A percentile compares a stretch with the other conserved stretches of the same genome.
phyloP scores from a whole-genome alignment of 2,888 invertebrate species.

The Polydrusus pterygomalis region DNA sequence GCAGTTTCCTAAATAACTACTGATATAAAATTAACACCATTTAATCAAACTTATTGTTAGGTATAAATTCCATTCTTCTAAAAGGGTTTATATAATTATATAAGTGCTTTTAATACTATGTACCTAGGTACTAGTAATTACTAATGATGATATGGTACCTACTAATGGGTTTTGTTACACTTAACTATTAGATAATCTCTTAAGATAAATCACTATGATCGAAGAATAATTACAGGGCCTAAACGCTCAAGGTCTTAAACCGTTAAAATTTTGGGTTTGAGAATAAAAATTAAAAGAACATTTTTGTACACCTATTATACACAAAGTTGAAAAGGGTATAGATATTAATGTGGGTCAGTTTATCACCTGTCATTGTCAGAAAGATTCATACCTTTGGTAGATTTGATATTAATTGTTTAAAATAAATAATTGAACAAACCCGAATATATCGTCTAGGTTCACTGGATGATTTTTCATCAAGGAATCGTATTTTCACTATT shows the following conservation, averaged over 20 bases:
- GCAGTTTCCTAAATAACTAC: too few relatives aligned
- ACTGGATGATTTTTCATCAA: too few relatives aligned
- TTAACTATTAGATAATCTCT: constrained; percentile 35
- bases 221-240: constrained; percentile 44
- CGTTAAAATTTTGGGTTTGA: constrained; percentile 11
- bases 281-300: constrained; percentile 36
- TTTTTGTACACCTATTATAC: constrained; percentile 2
- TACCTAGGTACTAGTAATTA: constrained; percentile 7
- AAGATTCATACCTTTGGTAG: too few relatives aligned
- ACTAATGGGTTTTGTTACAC: constrained; percentile 34
- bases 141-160: constrained; percentile 10
- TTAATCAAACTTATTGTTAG: not conserved
- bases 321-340: not conserved
- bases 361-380: not conserved
- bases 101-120: constrained; percentile 16
- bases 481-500: too few relatives aligned
- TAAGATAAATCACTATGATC: constrained; percentile 32
- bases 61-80: constrained; percentile 5
- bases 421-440: too few relatives aligned
- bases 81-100: constrained; percentile 14
- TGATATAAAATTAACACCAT: not conserved
- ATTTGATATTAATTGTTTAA: too few relatives aligned
- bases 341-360: not conserved
- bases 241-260: constrained; percentile 32
- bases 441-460: too few relatives aligned